Evolutionary conservation across 64 coral and sea anemone genomes (phyloP), one percentile per base, ranked within the genome.

Genomic region (Actinia equina): DNA sequence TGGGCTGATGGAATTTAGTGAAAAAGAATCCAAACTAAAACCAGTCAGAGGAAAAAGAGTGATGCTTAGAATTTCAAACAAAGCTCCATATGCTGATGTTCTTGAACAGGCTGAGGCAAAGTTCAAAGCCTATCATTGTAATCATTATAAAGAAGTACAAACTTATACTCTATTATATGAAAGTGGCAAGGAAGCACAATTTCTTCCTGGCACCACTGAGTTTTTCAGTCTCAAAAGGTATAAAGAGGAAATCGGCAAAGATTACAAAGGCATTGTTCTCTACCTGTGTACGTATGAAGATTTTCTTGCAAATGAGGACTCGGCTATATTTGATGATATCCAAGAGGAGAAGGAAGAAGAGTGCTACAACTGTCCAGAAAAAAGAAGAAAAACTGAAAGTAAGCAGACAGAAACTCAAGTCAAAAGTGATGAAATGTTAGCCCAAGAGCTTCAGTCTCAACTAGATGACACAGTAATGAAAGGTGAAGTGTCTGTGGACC

Each of bases 211-310:
- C 65, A 82, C 90, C 56, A 49, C 17, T 20, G 89, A 83, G 77
- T 87, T 95, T 58, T 95, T 95, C 80, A 60, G 60, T 8, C 43
- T 89, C 11, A 51, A 86, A 53, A 82, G 82, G 49, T 95, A 95
- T 82, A 56, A 84, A 56, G 88, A 94, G 54, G 80, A 94, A 86
- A 52, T 85, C 22, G 88, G 88, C 51, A 95, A 95, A 86, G 89
- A 92, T 51, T 95, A 82, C 77, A 87, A 88, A 55, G 44, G 77
- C 86, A 84, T 95, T 43, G 88, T 89, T 62, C 79, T 92, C 27
- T 95, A 95, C 80, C 87, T 95, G 23, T 91, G 93, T 56, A 91
- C 86, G 57, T 8, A 71, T 37, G 26, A 41, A 37, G 25, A 71
- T 71, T 27, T 71, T 12, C 12, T 37, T 1, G 11, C 1, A 71